These are phyloP conservation scores for Drepanosiphum platanoidis DNA, from an alignment of 2,888 invertebrate species.

Conservation along the genomic window DNA sequence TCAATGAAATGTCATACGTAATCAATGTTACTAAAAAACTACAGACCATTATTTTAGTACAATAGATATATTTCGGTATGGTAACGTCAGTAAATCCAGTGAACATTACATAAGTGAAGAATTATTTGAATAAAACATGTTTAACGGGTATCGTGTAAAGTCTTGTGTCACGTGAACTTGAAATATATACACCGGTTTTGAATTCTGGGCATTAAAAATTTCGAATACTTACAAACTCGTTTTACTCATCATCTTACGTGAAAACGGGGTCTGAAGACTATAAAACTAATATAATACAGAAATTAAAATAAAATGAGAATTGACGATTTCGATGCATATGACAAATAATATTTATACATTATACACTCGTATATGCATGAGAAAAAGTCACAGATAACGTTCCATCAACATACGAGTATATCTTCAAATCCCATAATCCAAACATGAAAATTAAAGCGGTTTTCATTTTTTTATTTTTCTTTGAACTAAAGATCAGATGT, in stretches of 20 bases:
- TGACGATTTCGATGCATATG: slow-evolving; percentile 3
- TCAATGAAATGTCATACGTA: slow-evolving; percentile 35
- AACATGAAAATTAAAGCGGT: neutral
- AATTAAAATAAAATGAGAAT: slow-evolving; percentile 32
- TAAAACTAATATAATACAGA: neutral
- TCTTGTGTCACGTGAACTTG: slow-evolving; percentile 56
- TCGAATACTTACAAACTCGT: slow-evolving; percentile 39
- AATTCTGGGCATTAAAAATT: slow-evolving; percentile 30
- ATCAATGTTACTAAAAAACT: slow-evolving; percentile 16
- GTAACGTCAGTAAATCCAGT: slow-evolving; percentile 27
- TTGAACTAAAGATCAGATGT: neutral
- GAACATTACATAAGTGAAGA: slow-evolving; percentile 43
- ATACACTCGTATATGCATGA: neutral
- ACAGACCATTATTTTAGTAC: slow-evolving; percentile 18
- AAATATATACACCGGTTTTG: slow-evolving; percentile 56
- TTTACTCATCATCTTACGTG: slow-evolving; percentile 14
- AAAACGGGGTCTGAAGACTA: slow-evolving; percentile 32
- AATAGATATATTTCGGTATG: slow-evolving; percentile 29
- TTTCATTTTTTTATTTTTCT: slow-evolving; percentile 9
- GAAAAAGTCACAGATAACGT: slow-evolving; percentile 28
- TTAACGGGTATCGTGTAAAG: slow-evolving; percentile 32
- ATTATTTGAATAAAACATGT: slow-evolving; percentile 44
- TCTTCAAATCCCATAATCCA: slow-evolving; percentile 7
- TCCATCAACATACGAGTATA: slow-evolving; percentile 4
- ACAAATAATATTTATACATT: no score